Conservation (phyloP, 2,113 vertebrate species). For the Tupaia tana region DNA sequence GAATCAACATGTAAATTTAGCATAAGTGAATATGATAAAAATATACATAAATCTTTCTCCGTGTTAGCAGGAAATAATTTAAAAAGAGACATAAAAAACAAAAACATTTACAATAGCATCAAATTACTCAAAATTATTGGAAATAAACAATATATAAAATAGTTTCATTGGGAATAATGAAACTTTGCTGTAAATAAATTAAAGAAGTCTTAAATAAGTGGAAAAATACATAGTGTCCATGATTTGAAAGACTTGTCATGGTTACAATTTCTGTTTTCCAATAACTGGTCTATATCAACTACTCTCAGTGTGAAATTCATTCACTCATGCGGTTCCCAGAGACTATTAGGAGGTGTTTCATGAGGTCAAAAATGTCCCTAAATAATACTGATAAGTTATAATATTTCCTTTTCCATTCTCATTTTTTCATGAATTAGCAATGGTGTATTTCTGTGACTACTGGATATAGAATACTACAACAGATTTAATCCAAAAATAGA, state of each 20-base stretch:
- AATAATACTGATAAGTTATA: neutral
- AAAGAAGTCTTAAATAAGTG: neutral
- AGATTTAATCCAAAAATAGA: neutral
- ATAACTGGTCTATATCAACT: neutral
- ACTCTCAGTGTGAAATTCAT: neutral
- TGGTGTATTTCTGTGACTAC: neutral
- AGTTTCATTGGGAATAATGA: neutral
- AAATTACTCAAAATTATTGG: neutral
- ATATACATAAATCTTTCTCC: neutral
- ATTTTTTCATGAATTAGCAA: neutral
- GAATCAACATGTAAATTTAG: neutral
- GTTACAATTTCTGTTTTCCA: neutral
- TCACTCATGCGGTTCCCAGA: neutral
- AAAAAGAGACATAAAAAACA: neutral
- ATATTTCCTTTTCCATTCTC: neutral
- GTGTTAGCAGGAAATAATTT: neutral
- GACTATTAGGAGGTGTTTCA: neutral
- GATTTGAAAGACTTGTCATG: neutral
- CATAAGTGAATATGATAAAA: neutral
- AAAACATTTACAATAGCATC: neutral
- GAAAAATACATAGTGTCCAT: neutral
- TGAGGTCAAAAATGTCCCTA: neutral
- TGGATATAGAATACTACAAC: neutral
- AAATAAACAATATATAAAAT: neutral
- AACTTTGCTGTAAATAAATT: neutral